Evolutionary conservation across 2,888 invertebrate genomes (phyloP), one percentile per base, ranked within the genome.

Genomic region (Apocheima hispidaria): DNA sequence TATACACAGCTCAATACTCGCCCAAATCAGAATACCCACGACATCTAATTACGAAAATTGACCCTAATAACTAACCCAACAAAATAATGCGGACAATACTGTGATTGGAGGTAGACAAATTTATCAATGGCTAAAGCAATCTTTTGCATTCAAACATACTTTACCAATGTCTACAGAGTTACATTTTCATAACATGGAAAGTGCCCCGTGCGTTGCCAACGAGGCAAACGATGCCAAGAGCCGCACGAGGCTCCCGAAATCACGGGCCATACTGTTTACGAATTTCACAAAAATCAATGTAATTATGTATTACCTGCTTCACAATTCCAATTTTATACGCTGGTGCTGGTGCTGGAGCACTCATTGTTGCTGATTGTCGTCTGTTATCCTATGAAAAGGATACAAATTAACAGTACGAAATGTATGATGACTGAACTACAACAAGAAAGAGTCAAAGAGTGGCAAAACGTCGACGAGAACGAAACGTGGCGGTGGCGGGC

Each of bases 401-500:
- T 74, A 75, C 69, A 73, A 77, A 78, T 41, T 49, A 23, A 21
- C 50, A n/a, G 18, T 73, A 59, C 79, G 78, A 79, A 83, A 82
- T 83, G 83, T 82, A 81, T 80, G 83, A 79, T 77, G 65, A 65
- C 36, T 55, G 83, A 85, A 71, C 76, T 75, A 80, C 81, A 82
- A 84, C 75, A 82, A 83, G 80, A 81, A 83, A 80, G 81, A 81
- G 60, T 83, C 82, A 86, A 84, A n/a, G 87, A 84, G n/a, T 14
- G 49, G 18, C 36, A 51, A 51, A n/a, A 20, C 40, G 51, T 51
- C 51, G 51, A 51, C 40, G 51, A 40, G 20, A 40, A 40, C 28
- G 87, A 91, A 91, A 91, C 91, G 91, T 92, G 91, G 91, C 91
- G 88, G 90, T 92, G 91, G 91, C 91, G 87, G 79, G 79, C 76